Conservation (phyloP, 2,888 invertebrate species). For the Argyra leucocephala region DNA sequence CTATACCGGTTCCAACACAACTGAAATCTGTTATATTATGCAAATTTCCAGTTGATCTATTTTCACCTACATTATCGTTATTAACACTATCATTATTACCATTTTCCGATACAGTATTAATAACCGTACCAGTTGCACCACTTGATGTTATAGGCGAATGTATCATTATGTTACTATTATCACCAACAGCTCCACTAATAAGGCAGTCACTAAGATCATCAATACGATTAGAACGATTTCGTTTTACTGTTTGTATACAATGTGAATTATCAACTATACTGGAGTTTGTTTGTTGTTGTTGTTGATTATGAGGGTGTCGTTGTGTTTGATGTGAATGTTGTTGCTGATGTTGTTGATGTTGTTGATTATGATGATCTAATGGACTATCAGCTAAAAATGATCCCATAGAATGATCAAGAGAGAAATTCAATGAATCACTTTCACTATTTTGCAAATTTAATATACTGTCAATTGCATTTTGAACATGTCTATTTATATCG, state of each 20-base stretch:
- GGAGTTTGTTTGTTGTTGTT: constrained; percentile 23
- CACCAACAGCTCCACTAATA: constrained; percentile 33
- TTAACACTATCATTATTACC: constrained; percentile 24
- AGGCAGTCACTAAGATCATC: constrained; percentile 42
- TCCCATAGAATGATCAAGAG: constrained; percentile 38
- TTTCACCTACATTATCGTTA: constrained; percentile 16
- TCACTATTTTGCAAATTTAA: constrained; percentile 55
- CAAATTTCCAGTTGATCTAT: constrained; percentile 31
- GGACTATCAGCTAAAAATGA: constrained; percentile 41
- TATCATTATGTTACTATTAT: constrained; percentile 30
- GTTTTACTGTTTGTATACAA: constrained; percentile 12
- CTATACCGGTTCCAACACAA: constrained; percentile 42
- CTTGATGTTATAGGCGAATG: constrained; percentile 28
- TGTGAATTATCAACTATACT: constrained; percentile 24
- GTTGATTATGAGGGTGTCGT: constrained; percentile 7
- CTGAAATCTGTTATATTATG: constrained; percentile 38
- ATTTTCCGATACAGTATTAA: constrained; percentile 16
- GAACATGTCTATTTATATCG: constrained; percentile 66
- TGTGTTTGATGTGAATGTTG: constrained; percentile 16
- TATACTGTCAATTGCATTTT: constrained; percentile 71
- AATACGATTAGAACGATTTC: constrained; percentile 29
- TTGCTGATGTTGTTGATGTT: constrained; percentile 12
- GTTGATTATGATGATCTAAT: constrained; percentile 35
- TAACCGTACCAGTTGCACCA: constrained; percentile 25
- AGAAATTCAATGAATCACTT: constrained; percentile 42